Conservation (phyloP, 2,797 vertebrate species). For the Podargus strigoides region DNA sequence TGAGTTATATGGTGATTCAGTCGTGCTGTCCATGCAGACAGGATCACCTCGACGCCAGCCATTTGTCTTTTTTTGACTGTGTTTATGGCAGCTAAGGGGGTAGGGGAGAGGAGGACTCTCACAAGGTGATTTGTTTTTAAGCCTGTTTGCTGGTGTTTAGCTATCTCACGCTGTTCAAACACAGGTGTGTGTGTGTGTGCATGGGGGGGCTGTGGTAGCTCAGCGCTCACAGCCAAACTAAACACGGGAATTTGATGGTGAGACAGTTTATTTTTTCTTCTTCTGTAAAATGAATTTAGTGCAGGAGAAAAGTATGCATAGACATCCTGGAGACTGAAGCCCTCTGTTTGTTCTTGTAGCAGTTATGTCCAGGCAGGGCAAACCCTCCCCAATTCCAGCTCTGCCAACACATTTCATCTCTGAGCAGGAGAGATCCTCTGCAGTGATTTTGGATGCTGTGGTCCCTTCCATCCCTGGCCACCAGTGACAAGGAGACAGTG, state of each 20-base stretch:
- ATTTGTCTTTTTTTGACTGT: not conserved
- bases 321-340: not conserved
- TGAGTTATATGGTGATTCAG: not conserved
- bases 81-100: not conserved
- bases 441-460: not conserved
- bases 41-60: not conserved
- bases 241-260: constrained; percentile 12
- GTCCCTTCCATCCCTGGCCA: not conserved
- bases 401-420: not conserved
- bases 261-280: constrained; percentile 10
- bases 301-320: not conserved
- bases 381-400: not conserved
- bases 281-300: constrained; percentile 16
- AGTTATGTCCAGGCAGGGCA: not conserved
- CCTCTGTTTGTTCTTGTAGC: not conserved
- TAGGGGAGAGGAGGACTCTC: not conserved
- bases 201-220: not conserved
- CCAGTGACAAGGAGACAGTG: not conserved
- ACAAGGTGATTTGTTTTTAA: not conserved
- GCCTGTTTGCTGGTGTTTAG: constrained; percentile 17
- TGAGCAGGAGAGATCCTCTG: not conserved
- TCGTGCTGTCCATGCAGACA: not conserved
- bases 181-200: not conserved
- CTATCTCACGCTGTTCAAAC: constrained; percentile 31
- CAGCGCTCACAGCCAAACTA: constrained; percentile 21